Conservation (phyloP, 2,113 vertebrate genomes). For the Euleptes europaea region DNA sequence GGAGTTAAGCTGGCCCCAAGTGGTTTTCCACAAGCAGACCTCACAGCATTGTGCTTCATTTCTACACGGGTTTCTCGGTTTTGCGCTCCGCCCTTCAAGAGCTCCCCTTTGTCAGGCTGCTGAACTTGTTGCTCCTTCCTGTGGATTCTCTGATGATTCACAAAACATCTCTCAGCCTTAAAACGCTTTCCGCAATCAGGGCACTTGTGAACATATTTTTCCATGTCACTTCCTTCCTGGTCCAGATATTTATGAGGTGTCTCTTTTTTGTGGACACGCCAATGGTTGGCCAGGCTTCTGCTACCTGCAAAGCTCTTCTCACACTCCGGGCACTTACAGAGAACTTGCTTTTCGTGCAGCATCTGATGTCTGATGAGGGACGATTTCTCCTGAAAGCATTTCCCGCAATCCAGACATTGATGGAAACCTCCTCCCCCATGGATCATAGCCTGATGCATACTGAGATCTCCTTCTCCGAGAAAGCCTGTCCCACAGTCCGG, state of each 20-base stretch:
- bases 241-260: neutral
- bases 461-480: slow-evolving; percentile 9
- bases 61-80: neutral
- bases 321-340: neutral
- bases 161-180: neutral
- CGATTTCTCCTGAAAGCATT: neutral
- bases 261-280: neutral
- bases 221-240: neutral
- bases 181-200: neutral
- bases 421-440: neutral
- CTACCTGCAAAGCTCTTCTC: neutral
- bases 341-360: neutral
- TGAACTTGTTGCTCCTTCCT: neutral
- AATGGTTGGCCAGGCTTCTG: neutral
- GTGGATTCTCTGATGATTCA: neutral
- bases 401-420: neutral
- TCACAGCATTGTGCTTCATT: neutral
- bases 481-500: slow-evolving; percentile 21
- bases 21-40: slow-evolving; percentile 1
- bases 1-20: neutral
- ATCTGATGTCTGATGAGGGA: neutral
- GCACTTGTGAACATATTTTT: neutral
- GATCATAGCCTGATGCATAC: neutral
- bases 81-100: neutral
- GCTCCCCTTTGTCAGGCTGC: neutral